These are phyloP conservation scores for Asarcornis scutulata DNA, from an alignment of 2,113 vertebrate species.

Conservation along the genomic window DNA sequence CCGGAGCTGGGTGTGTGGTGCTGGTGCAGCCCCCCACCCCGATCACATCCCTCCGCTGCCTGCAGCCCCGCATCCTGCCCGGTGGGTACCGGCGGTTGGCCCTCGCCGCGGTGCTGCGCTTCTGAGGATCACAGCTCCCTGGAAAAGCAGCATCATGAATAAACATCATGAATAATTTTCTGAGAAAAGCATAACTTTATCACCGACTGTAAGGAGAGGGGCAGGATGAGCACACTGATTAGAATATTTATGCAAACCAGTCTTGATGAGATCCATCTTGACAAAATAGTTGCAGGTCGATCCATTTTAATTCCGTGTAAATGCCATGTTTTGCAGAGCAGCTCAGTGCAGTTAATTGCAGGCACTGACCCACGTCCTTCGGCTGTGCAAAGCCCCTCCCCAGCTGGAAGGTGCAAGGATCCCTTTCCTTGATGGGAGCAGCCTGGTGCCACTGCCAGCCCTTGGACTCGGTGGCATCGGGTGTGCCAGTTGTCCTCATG, in stretches of 20 bases:
- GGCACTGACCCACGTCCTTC: not conserved
- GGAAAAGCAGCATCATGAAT: not conserved
- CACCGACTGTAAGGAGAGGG: not conserved
- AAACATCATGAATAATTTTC: conserved; percentile 25
- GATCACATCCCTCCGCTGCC: fast-evolving
- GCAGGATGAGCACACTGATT: not conserved
- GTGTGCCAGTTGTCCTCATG: not conserved
- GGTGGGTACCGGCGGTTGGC: fast-evolving
- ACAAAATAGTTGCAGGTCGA: not conserved
- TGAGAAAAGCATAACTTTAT: not conserved
- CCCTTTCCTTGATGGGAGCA: too few species aligned
- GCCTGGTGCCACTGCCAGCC: too few species aligned
- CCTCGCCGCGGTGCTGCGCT: not conserved
- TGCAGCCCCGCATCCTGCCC: not conserved
- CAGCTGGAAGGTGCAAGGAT: fast-evolving
- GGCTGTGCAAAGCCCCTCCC: not conserved
- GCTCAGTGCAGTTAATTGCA: not conserved
- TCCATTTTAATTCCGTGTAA: not conserved
- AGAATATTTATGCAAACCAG: conserved; percentile 18
- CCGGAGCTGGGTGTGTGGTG: not conserved
- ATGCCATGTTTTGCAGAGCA: not conserved
- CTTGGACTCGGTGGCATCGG: not conserved
- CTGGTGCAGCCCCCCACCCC: not conserved
- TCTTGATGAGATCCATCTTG: not conserved
- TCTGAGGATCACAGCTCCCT: not conserved